phyloP scores from a whole-genome alignment of 2,888 invertebrate species.

The Lathronympha strigana region DNA sequence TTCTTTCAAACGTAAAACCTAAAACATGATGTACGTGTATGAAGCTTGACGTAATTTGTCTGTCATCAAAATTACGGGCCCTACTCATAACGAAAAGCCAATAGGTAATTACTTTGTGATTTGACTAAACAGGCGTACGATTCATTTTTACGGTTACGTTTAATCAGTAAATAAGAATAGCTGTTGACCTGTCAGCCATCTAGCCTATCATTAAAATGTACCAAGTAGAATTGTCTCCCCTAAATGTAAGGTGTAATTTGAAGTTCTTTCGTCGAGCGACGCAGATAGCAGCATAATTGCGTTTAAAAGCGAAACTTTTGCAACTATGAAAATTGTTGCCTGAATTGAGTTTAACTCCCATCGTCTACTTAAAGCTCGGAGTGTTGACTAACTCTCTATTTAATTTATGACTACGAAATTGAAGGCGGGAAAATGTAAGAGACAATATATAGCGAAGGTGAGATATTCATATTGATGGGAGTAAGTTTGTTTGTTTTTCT shows the following conservation, averaged over 20 bases:
- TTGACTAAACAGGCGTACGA: background rate
- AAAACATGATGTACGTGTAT: too few species aligned
- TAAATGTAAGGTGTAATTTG: slow-evolving; percentile 54
- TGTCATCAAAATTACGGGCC: too few species aligned
- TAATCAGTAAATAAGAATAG: background rate
- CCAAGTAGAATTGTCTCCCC: slow-evolving; percentile 64
- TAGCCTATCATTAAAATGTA: slow-evolving; percentile 49
- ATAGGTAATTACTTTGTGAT: too few species aligned
- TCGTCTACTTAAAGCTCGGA: slow-evolving; percentile 45
- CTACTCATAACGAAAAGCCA: too few species aligned
- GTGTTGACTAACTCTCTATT: slow-evolving; percentile 40
- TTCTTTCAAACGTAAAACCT: too few species aligned
- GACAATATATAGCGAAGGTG: slow-evolving; percentile 1
- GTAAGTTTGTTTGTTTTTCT: background rate
- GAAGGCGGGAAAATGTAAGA: slow-evolving; percentile 24
- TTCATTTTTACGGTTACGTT: background rate
- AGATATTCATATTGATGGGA: background rate
- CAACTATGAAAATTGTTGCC: slow-evolving; percentile 74
- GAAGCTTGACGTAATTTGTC: too few species aligned
- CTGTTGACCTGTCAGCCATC: background rate
- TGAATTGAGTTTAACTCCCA: slow-evolving; percentile 65
- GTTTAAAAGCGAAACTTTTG: slow-evolving; percentile 69
- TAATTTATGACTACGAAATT: slow-evolving; percentile 38
- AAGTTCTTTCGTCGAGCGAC: slow-evolving; percentile 56
- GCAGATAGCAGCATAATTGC: slow-evolving; percentile 61